Base-by-base conservation (phyloP, 2,888 invertebrate genomes). In the Phyllotreta striolata region DNA sequence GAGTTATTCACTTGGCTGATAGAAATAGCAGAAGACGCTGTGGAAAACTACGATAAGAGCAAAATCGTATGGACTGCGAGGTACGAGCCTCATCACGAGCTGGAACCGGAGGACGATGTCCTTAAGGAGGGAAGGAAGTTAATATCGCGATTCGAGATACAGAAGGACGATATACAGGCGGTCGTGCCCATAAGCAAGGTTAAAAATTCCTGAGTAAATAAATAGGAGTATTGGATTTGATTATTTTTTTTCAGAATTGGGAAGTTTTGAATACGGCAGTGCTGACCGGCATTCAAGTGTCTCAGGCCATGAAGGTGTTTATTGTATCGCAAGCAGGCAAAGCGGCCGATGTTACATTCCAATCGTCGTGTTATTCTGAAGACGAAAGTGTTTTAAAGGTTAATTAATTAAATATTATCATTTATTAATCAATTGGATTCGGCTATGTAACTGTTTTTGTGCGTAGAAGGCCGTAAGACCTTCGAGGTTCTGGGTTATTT, bases 351-450 rank as follows among this genome's bases (percentile, higher is more conserved):
- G 96, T 98, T 72, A 97, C 97, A 14, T 85, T 95, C 66, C 95
- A 96, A 81, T 93, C 96, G 71, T 95, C 95, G 63, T 98, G 97
- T 80, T 92, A 94, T 79, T 96, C 96, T 3, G 93, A 95, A 76
- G 96, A 98, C 80, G 95, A 96, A 81, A 95, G 95, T 77, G 96
- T 96, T 35, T 88, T 98, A 62, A 97, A 98, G 90, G 98, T 96
- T 84, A 58, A 63, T 52, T n/a, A n/a, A n/a, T n/a, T n/a, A n/a
- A n/a, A n/a, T n/a, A n/a, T n/a, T n/a, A n/a, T n/a, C n/a, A n/a
- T n/a, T n/a, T n/a, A n/a, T n/a, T n/a, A n/a, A n/a, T n/a, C n/a
- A n/a, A n/a, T n/a, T n/a, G n/a, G n/a, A n/a, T n/a, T n/a, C n/a
- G n/a, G n/a, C n/a, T n/a, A n/a, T n/a, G n/a, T n/a, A n/a, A n/a